Conservation (phyloP, 2,888 invertebrate species). For the Ethmia dodecea region DNA sequence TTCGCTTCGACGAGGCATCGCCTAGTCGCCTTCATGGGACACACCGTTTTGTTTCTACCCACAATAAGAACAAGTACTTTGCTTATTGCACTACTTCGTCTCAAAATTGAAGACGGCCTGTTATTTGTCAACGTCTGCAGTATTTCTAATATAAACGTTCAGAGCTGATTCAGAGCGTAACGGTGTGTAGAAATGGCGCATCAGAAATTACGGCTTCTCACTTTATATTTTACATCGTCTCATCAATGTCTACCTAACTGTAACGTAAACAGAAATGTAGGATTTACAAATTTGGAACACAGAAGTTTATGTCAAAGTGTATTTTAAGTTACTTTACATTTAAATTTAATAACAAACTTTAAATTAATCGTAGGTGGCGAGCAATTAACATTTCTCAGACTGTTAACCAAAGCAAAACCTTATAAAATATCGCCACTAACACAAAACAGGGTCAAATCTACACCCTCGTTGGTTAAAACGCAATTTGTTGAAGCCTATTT, state of each 20-base stretch:
- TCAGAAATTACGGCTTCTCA: too few species aligned
- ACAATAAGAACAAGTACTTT: constrained; percentile 25
- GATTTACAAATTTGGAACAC: too few species aligned
- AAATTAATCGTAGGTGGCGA: too few species aligned
- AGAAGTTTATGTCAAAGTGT: too few species aligned
- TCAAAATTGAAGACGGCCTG: constrained; percentile 24
- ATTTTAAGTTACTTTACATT: too few species aligned
- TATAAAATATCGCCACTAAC: constrained; percentile 28
- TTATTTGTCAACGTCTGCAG: constrained; percentile 34
- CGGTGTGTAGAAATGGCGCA: background rate
- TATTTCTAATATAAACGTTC: constrained; percentile 22
- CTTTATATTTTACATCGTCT: too few species aligned
- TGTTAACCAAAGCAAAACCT: constrained; percentile 27
- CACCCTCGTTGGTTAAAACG: constrained; percentile 33
- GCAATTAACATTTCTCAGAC: too few species aligned
- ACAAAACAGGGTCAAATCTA: constrained; percentile 34
- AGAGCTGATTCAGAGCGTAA: constrained; percentile 17
- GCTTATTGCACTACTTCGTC: constrained; percentile 13
- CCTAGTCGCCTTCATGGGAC: constrained; percentile 17
- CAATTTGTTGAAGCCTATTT: constrained; percentile 50
- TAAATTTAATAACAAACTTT: too few species aligned
- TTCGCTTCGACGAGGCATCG: constrained; percentile 37
- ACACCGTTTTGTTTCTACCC: constrained; percentile 27
- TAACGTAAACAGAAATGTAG: too few species aligned
- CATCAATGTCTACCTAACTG: too few species aligned